Evolutionary conservation across 2,113 vertebrate species (phyloP).

Genomic region (Aspidoscelis tigris): DNA sequence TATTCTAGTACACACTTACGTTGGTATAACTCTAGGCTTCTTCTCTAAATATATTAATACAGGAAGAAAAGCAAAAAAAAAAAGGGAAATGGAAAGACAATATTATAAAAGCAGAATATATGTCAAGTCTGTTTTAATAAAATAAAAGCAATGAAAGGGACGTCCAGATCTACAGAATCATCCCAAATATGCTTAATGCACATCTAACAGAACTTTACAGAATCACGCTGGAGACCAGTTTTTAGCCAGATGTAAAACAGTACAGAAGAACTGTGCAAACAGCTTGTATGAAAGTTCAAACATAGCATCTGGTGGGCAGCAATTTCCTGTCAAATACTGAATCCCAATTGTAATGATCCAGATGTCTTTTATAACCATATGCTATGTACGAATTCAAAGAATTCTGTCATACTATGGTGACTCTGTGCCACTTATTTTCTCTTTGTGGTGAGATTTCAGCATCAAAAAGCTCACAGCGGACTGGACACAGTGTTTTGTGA

Average conservation of each 20-base stretch:
- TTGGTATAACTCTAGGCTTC: slow-evolving; percentile 83
- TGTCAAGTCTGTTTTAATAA: slow-evolving; percentile 24
- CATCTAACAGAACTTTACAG: slow-evolving; percentile 39
- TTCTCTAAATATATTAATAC: slow-evolving; percentile 77
- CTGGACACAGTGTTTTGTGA: neutral
- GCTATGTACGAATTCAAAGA: slow-evolving; percentile 28
- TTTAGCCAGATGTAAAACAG: slow-evolving; percentile 41
- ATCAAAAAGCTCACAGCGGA: slow-evolving; percentile 40
- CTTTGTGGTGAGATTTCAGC: slow-evolving; percentile 28
- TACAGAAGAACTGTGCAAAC: slow-evolving; percentile 36
- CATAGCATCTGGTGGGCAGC: slow-evolving; percentile 28
- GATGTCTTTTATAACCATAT: slow-evolving; percentile 45
- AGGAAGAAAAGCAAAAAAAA: slow-evolving; percentile 54
- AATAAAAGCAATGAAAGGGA: slow-evolving; percentile 42
- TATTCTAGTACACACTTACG: slow-evolving; percentile 75
- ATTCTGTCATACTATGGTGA: slow-evolving; percentile 15
- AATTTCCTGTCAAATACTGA: slow-evolving; percentile 20
- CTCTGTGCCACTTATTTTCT: neutral
- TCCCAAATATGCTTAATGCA: slow-evolving; percentile 52
- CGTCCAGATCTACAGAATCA: slow-evolving; percentile 48
- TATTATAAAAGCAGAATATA: slow-evolving; percentile 52
- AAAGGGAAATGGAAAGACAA: slow-evolving; percentile 57
- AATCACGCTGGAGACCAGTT: slow-evolving; percentile 47
- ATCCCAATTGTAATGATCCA: slow-evolving; percentile 40
- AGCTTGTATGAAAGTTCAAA: slow-evolving; percentile 38